Base-by-base conservation (phyloP, 1,140 invertebrate species). In the Plectus sambesii region DNA sequence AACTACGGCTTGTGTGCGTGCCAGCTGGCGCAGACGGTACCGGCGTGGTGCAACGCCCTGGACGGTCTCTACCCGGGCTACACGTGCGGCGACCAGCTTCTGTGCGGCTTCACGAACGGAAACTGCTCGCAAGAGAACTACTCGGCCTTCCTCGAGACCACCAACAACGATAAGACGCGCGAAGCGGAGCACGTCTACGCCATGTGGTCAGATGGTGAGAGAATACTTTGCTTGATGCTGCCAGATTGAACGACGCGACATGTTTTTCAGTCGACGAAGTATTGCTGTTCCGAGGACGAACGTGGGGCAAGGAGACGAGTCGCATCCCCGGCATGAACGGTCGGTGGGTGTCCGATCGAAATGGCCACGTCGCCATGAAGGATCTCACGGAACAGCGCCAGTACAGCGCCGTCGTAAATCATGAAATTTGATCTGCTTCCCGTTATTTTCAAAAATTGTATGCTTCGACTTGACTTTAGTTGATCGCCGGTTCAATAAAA, bases 21-120 rank as follows among this genome's bases (percentile, higher is more conserved):
- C 42, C 64, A 67, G 53, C 40, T 67, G 15, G 64, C 64, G 24
- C 63, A 68, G 36, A 66, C 63, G 8, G 56, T 67, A 15, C 66
- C 66, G n/a, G 66, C 64, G 5, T 69, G 63, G 63, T 67, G 64
- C 38, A 67, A 67, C 53, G 66, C 64, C 5, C 49, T 67, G 12
- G 64, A 67, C 48, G 64, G 64, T 25, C 42, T 67, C 12, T 67
- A 67, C 55, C 64, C 64, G 2, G 64, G 64, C 23, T 67, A 67
- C 42, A 63, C 52, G 41, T 67, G 64, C 46, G 66, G 69, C 26
- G 64, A 67, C 43, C 62, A 66, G 60, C 26, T 66, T 15, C 51
- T 69, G 6, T 66, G 63, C 43, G 63, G 62, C 9, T 66, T 68
- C 49, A 66, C 64, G 9, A 53, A 57, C 22, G 42, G 59, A 20